Evolutionary conservation across 1,140 invertebrate genomes (phyloP).

Genomic region (Rhagoletis pomonella): DNA sequence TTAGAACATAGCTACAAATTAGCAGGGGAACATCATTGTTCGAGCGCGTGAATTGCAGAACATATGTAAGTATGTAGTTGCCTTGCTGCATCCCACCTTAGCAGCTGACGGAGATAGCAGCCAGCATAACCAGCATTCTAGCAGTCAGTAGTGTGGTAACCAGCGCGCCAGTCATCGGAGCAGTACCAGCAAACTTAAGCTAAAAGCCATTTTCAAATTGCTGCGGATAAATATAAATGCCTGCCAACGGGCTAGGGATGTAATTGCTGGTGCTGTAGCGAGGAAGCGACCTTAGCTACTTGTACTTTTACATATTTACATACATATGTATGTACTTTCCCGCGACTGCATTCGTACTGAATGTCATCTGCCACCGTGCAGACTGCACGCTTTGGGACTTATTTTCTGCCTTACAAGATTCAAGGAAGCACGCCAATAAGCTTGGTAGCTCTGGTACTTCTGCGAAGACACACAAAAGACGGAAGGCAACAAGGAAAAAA

Average conservation of each 20-base stretch:
- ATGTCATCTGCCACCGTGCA: neutral
- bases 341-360: no score
- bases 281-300: neutral
- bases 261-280: neutral
- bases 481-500: neutral
- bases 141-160: neutral
- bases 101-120: neutral
- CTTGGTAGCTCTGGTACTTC: neutral
- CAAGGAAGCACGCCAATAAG: neutral
- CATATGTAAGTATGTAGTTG: no score
- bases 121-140: neutral
- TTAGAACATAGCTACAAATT: no score
- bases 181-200: conserved; percentile 5
- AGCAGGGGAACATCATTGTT: conserved; percentile 55
- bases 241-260: neutral
- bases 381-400: no score
- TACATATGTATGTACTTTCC: neutral
- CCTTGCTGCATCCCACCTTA: neutral
- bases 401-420: neutral
- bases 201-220: conserved; percentile 41
- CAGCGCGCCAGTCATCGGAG: no score
- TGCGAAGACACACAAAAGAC: conserved; percentile 3
- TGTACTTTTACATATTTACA: neutral
- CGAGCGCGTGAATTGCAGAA: neutral
- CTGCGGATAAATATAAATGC: conserved; percentile 18